Conservation (phyloP, 2,113 vertebrate species). For the Heterotilapia buettikoferi region DNA sequence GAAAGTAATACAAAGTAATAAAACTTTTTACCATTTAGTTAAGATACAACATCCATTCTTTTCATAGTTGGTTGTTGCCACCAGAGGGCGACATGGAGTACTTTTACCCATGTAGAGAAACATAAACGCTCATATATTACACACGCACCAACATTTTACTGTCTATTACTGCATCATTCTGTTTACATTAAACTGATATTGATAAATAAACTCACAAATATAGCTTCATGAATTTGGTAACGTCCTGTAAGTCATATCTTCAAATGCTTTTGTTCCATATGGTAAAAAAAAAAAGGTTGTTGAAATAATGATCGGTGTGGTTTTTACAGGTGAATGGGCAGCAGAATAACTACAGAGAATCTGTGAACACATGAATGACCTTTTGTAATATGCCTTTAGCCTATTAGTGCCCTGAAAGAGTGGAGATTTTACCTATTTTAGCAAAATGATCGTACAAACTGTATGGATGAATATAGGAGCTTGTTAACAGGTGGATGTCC, state of each 20-base stretch:
- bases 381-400: not conserved
- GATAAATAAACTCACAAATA: not conserved
- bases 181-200: not conserved
- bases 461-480: not conserved
- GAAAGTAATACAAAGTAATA: not conserved
- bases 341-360: not conserved
- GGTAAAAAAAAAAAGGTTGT: not conserved
- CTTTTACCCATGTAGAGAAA: not conserved
- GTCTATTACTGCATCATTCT: not conserved
- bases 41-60: not conserved
- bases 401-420: not conserved
- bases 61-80: not conserved
- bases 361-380: not conserved
- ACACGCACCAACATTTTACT: not conserved
- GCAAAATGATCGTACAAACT: not conserved
- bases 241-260: not conserved
- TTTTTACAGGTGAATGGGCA: not conserved
- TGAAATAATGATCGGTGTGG: not conserved
- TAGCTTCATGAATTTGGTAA: not conserved
- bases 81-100: constrained; percentile 26
- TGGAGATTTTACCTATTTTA: not conserved
- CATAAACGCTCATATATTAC: not conserved
- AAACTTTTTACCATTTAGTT: not conserved
- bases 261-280: not conserved
- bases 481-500: not conserved